A percentile compares a stretch with the other conserved stretches of the same genome.
These are phyloP conservation scores for Aegithalos caudatus DNA, from an alignment of 2,113 vertebrate genomes.

Conservation along the genomic window DNA sequence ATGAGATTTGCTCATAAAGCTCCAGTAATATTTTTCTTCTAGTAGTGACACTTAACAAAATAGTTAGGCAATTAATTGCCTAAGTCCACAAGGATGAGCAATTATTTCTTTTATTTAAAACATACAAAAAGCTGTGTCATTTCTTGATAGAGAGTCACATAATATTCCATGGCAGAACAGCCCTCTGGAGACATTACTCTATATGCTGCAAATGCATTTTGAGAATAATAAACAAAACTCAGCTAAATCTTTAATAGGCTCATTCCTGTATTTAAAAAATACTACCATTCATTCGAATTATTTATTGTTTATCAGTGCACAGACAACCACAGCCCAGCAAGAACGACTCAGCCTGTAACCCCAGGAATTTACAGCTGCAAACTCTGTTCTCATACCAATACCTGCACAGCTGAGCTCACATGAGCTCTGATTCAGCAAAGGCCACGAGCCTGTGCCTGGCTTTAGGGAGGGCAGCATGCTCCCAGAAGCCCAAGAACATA, in stretches of 20 bases:
- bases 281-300: background rate
- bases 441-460: rapidly evolving
- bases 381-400: background rate
- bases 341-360: rapidly evolving
- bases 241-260: slow-evolving; percentile 32
- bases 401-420: background rate
- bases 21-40: slow-evolving; percentile 51
- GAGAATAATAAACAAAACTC: slow-evolving; percentile 51
- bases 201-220: slow-evolving; percentile 49
- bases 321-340: background rate
- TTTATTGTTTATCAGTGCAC: slow-evolving; percentile 47
- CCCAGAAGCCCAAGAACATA: background rate
- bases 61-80: slow-evolving; percentile 56
- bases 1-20: slow-evolving; percentile 27
- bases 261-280: background rate
- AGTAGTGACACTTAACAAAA: slow-evolving; percentile 54
- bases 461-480: rapidly evolving
- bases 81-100: slow-evolving; percentile 40
- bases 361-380: background rate
- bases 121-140: slow-evolving; percentile 47
- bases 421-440: background rate
- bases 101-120: slow-evolving; percentile 50
- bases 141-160: slow-evolving; percentile 34
- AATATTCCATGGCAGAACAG: slow-evolving; percentile 41
- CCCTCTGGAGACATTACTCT: slow-evolving; percentile 44